Conservation (phyloP, 2,113 vertebrate genomes). For the Bettongia penicillata region DNA sequence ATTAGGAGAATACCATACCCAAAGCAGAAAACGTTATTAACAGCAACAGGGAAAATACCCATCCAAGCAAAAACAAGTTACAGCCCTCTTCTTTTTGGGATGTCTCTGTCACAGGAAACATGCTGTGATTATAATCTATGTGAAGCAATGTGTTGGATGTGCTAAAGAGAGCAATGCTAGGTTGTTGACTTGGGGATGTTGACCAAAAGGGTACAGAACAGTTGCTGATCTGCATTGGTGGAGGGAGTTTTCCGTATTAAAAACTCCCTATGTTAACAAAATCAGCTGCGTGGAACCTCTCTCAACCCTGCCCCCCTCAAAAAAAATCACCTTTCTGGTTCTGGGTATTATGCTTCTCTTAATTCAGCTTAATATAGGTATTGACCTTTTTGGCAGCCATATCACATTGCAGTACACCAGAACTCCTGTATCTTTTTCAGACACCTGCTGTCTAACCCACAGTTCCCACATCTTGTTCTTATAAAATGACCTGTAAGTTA, state of each 20-base stretch:
- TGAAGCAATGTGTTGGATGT: not conserved
- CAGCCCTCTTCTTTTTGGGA: not conserved
- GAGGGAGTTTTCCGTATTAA: not conserved
- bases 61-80: not conserved
- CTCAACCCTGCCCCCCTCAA: no score
- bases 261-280: not conserved
- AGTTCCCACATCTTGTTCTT: not conserved
- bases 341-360: not conserved
- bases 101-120: constrained; percentile 15
- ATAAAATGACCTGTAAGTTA: not conserved
- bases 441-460: not conserved
- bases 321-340: not conserved
- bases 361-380: not conserved
- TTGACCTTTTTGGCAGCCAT: not conserved
- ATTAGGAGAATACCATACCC: constrained; percentile 32
- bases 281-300: not conserved
- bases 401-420: not conserved
- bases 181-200: constrained; percentile 3
- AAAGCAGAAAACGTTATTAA: constrained; percentile 8
- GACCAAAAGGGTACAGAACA: not conserved
- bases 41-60: constrained; percentile 11
- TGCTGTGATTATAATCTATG: constrained; percentile 39
- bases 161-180: not conserved
- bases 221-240: not conserved
- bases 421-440: not conserved